A percentile compares a stretch with the other conserved stretches of the same genome.
Conservation (phyloP, 2,113 vertebrate genomes). For the Propithecus coquereli region DNA sequence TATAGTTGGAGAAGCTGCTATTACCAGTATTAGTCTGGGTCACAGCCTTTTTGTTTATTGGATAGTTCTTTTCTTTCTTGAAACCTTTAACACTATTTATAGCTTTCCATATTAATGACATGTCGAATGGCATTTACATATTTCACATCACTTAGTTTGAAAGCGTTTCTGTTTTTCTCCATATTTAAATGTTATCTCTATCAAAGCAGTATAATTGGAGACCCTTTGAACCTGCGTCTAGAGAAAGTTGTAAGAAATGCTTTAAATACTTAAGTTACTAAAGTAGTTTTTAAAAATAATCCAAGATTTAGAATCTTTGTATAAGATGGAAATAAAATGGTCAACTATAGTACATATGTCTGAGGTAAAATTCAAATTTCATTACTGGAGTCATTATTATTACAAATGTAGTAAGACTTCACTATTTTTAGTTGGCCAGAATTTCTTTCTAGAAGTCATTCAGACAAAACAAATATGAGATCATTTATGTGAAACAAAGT, state of each 20-base stretch:
- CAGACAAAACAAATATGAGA: conserved; percentile 41
- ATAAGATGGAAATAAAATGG: conserved; percentile 2
- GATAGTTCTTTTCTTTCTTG: conserved; percentile 35
- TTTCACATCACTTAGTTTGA: neutral
- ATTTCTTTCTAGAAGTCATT: conserved; percentile 34
- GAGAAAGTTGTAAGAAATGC: neutral
- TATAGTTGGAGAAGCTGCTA: conserved; percentile 80
- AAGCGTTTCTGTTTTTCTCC: neutral
- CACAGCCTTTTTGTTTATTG: conserved; percentile 72
- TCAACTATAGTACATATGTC: neutral
- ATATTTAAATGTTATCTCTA: neutral
- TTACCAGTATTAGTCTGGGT: conserved; percentile 76
- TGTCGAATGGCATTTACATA: neutral
- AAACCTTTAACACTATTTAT: neutral
- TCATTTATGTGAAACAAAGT: conserved; percentile 31
- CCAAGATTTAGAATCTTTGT: conserved; percentile 10
- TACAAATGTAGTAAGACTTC: conserved; percentile 12
- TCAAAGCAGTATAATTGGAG: neutral
- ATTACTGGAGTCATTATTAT: conserved; percentile 25
- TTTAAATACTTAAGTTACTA: neutral
- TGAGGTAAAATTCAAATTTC: conserved; percentile 25
- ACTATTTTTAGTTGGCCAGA: conserved; percentile 30
- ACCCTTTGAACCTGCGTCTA: neutral
- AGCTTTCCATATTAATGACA: conserved; percentile 17
- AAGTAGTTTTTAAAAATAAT: conserved; percentile 7